A percentile compares a stretch with the other conserved stretches of the same genome.
Conservation (phyloP, 2,113 vertebrate genomes). For the Anhinga anhinga region DNA sequence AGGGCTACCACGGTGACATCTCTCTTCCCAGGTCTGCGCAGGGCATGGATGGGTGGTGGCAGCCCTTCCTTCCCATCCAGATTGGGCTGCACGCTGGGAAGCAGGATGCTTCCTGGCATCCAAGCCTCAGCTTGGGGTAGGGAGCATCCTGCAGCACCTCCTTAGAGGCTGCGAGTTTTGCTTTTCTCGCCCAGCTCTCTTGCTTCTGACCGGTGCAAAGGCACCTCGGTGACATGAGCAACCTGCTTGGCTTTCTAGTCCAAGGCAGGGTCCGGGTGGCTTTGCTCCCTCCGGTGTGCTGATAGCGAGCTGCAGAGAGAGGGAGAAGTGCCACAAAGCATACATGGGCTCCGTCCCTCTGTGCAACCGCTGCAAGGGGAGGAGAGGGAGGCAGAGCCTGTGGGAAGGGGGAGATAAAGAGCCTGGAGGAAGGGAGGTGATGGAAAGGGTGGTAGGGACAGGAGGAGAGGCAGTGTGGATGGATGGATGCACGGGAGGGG, state of each 20-base stretch:
- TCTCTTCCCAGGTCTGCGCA: neutral
- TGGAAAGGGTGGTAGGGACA: neutral
- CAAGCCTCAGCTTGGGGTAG: neutral
- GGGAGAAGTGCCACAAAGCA: neutral
- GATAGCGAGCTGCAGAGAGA: neutral
- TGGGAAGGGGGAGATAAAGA: neutral
- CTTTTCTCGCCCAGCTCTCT: neutral
- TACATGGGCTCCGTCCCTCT: neutral
- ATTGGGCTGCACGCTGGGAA: accelerated
- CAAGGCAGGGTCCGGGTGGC: neutral
- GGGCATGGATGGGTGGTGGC: neutral
- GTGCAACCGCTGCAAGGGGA: neutral
- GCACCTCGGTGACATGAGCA: neutral
- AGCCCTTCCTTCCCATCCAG: neutral
- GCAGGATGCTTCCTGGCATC: too few species aligned
- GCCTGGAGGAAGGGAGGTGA: neutral
- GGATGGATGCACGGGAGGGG: neutral
- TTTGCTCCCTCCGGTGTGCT: neutral
- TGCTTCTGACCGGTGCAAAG: neutral
- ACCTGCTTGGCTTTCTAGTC: neutral
- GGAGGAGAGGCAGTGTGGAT: neutral
- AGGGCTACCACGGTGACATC: neutral
- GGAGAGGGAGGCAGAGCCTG: neutral
- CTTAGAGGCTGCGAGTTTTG: neutral
- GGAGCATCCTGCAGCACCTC: neutral